phyloP scores from a whole-genome alignment of 2,888 invertebrate species.

The Trichogramma evanescens region DNA sequence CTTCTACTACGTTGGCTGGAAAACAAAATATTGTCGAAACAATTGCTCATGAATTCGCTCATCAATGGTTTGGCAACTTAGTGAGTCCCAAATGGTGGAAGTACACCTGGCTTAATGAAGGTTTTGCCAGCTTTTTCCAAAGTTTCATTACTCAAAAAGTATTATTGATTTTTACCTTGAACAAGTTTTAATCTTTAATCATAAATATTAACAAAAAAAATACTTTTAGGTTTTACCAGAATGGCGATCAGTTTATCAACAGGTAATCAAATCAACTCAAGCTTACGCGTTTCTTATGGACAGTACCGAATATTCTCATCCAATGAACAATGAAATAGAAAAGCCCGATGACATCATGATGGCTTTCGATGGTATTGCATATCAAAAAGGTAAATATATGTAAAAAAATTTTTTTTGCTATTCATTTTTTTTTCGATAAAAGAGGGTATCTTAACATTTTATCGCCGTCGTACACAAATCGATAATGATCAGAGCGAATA shows the following conservation, averaged over 20 bases:
- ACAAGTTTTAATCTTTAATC: not conserved
- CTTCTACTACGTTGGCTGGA: slow-evolving; percentile 14
- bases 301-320: slow-evolving; percentile 11
- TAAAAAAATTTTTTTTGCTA: not conserved
- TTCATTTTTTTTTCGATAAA: not conserved
- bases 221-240: slow-evolving; percentile 38
- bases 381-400: slow-evolving; percentile 51
- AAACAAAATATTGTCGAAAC: slow-evolving; percentile 28
- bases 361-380: slow-evolving; percentile 56
- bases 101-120: slow-evolving; percentile 48
- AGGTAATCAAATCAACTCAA: slow-evolving; percentile 41
- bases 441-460: slow-evolving; percentile 10
- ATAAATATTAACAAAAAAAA: not conserved
- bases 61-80: slow-evolving; percentile 52
- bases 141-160: slow-evolving; percentile 35
- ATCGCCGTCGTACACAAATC: not conserved
- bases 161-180: not conserved
- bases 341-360: slow-evolving; percentile 50
- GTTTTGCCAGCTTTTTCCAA: slow-evolving; percentile 53
- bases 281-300: slow-evolving; percentile 25
- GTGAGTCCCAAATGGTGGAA: slow-evolving; percentile 46
- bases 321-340: slow-evolving; percentile 17
- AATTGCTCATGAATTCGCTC: slow-evolving; percentile 53
- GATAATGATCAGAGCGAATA: slow-evolving; percentile 6
- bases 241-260: slow-evolving; percentile 46